Base-by-base conservation (phyloP, 2,113 vertebrate species). In the Condylura cristata region DNA sequence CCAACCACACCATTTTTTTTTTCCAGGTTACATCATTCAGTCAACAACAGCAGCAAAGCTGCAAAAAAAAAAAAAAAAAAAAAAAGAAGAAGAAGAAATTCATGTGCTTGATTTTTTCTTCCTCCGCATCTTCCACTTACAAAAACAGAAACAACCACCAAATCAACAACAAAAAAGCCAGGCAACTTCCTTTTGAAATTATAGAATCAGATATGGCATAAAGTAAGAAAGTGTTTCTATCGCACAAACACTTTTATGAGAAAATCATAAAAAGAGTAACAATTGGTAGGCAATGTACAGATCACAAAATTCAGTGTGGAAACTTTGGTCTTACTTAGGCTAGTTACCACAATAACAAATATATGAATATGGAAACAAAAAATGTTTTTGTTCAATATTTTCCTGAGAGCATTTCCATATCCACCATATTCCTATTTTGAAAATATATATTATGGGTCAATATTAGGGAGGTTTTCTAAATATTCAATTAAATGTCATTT, bases 21-120 rank as follows among this genome's bases (percentile, higher is more conserved):
- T 26, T 6, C 20, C 3, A 85, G 30, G 74, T 18, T 91, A 20
- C 78, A 60, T 61, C 32, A 83, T 6, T 63, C 48, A 56, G 71
- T 60, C 39, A 46, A 79, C 26, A 60, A 53, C 4, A 81, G 13
- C 39, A 93, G 16, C 18, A 65, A 82, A 56, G 74, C 41, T 6
- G 9, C 22, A 39, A 89, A 85, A 3, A 10, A 24, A 39, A 30
- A 3, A 51, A 16, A 8, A 16, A n/a, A n/a, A n/a, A n/a, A n/a
- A n/a, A n/a, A n/a, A n/a, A n/a, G n/a, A n/a, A n/a, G n/a, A n/a
- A 63, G 20, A 93, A 68, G 37, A 89, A 48, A 86, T 71, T 74
- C 8, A 44, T 9, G 4, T 58, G 39, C 41, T 30, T 71, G 28
- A 56, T 32, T 89, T 90, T 84, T 66, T 5, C 91, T 8, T 71